Evolutionary conservation across 2,113 vertebrate genomes (phyloP).

Genomic region (Thymallus thymallus): DNA sequence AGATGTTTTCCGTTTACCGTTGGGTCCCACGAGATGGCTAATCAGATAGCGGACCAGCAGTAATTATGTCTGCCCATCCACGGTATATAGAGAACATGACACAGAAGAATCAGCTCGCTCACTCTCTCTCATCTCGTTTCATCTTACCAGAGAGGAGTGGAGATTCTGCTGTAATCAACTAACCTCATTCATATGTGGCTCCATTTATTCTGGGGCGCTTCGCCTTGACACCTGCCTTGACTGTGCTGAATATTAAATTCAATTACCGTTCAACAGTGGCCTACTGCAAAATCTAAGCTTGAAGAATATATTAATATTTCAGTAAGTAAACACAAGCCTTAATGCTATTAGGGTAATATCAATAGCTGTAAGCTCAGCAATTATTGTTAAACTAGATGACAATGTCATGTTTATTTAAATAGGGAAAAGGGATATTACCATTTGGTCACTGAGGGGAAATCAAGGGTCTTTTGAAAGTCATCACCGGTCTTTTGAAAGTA

Average conservation of each 20-base stretch:
- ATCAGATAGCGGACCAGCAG: slow-evolving; percentile 51
- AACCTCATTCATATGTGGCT: slow-evolving; percentile 35
- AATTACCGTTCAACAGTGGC: slow-evolving; percentile 40
- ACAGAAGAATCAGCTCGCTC: slow-evolving; percentile 4
- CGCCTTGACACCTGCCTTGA: slow-evolving; percentile 47
- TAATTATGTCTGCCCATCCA: slow-evolving; percentile 56
- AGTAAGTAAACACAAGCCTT: neutral
- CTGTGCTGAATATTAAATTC: slow-evolving; percentile 42
- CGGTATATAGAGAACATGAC: slow-evolving; percentile 33
- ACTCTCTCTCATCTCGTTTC: slow-evolving; percentile 24
- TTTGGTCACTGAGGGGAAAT: neutral
- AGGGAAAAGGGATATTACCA: neutral
- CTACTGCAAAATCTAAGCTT: neutral
- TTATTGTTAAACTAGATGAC: neutral
- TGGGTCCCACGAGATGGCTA: slow-evolving; percentile 56
- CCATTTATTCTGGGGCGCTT: slow-evolving; percentile 35
- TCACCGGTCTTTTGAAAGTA: neutral
- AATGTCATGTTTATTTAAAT: neutral
- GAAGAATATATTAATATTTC: slow-evolving; percentile 15
- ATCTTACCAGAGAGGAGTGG: slow-evolving; percentile 10
- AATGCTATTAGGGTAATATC: slow-evolving; percentile 13
- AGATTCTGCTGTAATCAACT: slow-evolving; percentile 43
- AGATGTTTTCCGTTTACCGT: slow-evolving; percentile 32
- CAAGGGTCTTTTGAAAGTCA: neutral
- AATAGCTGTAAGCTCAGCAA: neutral